A percentile compares a stretch with the other conserved stretches of the same genome.
These are phyloP conservation scores for Rotaria magnacalcarata DNA, from an alignment of 2,888 invertebrate species.

Conservation along the genomic window DNA sequence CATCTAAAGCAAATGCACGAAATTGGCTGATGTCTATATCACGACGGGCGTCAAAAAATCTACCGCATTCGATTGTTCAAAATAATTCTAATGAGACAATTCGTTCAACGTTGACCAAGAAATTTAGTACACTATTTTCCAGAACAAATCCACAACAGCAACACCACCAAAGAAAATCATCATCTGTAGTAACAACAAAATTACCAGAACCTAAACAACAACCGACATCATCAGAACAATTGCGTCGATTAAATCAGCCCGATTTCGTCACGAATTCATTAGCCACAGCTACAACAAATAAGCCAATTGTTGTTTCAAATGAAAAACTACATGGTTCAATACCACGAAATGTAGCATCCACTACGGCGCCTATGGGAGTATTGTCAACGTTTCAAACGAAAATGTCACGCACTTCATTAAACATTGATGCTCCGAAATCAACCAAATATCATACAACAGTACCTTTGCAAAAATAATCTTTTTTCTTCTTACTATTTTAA, in stretches of 20 bases:
- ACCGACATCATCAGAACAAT: background rate
- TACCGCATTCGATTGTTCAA: background rate
- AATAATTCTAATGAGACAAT: background rate
- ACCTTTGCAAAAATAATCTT: background rate
- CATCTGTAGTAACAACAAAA: background rate
- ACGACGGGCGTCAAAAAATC: background rate
- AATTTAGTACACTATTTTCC: background rate
- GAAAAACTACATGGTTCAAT: background rate
- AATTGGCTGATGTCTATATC: background rate
- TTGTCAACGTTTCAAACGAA: background rate
- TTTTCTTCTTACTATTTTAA: background rate
- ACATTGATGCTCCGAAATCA: background rate
- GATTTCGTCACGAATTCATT: background rate
- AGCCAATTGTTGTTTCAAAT: background rate
- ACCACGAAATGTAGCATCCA: background rate
- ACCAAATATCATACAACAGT: background rate
- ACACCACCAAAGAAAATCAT: background rate
- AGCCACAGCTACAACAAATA: background rate
- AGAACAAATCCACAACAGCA: background rate
- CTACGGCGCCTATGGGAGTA: background rate
- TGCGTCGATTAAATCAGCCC: background rate
- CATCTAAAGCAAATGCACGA: background rate
- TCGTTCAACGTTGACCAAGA: background rate
- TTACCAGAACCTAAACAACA: background rate
- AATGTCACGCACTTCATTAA: constrained; percentile 24